phyloP scores from a whole-genome alignment of 2,797 vertebrate genomes.

The Dallia pectoralis region DNA sequence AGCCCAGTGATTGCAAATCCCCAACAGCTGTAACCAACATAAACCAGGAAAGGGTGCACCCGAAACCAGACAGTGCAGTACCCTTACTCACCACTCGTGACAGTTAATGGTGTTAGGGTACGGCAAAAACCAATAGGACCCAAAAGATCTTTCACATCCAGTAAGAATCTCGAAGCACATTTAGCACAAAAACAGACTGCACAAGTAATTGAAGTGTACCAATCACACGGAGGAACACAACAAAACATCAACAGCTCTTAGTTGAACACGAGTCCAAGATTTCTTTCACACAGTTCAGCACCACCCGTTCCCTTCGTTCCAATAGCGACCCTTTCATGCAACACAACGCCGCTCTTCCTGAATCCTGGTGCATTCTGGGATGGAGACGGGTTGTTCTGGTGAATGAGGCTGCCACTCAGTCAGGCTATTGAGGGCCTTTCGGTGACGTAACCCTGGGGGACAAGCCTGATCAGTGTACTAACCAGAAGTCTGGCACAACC shows the following conservation, averaged over 20 bases:
- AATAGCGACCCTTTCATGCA: constrained; percentile 49
- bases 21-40: too few relatives aligned
- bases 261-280: constrained; percentile 39
- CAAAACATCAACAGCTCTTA: constrained; percentile 5
- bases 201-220: constrained; percentile 29
- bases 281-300: constrained; percentile 24
- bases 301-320: constrained; percentile 27
- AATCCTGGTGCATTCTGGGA: constrained; percentile 44
- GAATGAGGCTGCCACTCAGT: constrained; percentile 45
- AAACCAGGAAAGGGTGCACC: too few relatives aligned
- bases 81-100: too few relatives aligned
- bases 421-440: constrained; percentile 22
- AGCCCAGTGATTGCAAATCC: too few relatives aligned
- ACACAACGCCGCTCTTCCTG: constrained; percentile 41
- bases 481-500: constrained; percentile 25
- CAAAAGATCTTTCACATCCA: background rate
- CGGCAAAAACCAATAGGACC: too few relatives aligned
- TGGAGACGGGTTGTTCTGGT: constrained; percentile 45
- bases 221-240: background rate
- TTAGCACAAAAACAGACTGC: constrained; percentile 22
- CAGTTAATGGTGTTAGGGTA: too few relatives aligned
- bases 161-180: background rate
- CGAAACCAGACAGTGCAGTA: too few relatives aligned
- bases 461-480: constrained; percentile 55
- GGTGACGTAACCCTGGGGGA: constrained; percentile 28